These are phyloP conservation scores for Psittacus erithacus DNA, from an alignment of 2,113 vertebrate species.

Conservation along the genomic window DNA sequence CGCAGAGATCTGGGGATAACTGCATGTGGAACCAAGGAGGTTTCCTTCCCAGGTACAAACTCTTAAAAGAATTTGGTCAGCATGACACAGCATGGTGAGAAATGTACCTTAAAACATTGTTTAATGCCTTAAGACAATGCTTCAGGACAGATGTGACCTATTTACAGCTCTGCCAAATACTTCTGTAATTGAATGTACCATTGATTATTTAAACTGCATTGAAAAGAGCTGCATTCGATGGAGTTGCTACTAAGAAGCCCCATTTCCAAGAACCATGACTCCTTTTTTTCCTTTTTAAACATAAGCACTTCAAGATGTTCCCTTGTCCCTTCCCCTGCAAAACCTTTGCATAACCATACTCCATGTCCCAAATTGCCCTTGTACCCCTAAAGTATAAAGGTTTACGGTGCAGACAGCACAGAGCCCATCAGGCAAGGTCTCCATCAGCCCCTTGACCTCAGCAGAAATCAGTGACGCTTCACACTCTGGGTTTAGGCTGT, in stretches of 20 bases:
- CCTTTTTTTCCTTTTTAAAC: background rate
- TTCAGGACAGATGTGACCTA: constrained; percentile 48
- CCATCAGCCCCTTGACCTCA: background rate
- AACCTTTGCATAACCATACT: background rate
- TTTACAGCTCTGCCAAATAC: constrained; percentile 45
- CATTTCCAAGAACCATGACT: background rate
- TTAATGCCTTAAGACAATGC: background rate
- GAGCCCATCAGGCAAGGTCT: background rate
- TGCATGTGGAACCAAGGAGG: background rate
- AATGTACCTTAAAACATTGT: background rate
- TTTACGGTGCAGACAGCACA: fast-evolving
- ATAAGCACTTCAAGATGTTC: constrained; percentile 25
- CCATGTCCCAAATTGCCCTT: background rate
- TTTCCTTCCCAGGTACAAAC: background rate
- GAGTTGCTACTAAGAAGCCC: background rate
- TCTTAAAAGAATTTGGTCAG: background rate
- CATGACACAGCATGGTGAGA: background rate
- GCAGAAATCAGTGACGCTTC: background rate
- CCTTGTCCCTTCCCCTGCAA: background rate
- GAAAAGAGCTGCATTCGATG: background rate
- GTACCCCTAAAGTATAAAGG: background rate
- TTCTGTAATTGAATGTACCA: constrained; percentile 35
- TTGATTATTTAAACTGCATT: constrained; percentile 24
- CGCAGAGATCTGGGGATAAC: background rate
- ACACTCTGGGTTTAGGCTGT: background rate